Percentiles rank a stretch among this genome's conserved stretches.
Conservation (phyloP, 2,113 vertebrate genomes). For the Hemichromis elongatus region DNA sequence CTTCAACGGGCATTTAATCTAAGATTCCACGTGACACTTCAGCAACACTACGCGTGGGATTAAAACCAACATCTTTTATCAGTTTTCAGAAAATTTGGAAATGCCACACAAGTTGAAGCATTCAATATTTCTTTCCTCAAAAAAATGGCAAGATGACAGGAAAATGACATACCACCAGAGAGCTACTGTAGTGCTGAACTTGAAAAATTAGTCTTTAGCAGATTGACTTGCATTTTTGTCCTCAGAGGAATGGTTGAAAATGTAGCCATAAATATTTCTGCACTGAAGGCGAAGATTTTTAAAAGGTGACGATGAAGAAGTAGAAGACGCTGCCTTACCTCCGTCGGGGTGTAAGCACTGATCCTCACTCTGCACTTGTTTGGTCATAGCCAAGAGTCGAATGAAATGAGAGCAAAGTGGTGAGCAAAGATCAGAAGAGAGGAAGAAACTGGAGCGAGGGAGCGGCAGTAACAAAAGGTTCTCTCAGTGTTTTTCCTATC, state of each 20-base stretch:
- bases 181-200: background rate
- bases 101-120: background rate
- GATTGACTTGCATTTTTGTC: background rate
- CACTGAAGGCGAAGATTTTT: background rate
- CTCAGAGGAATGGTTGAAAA: background rate
- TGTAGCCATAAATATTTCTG: background rate
- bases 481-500: conserved; percentile 49
- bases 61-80: background rate
- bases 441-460: background rate
- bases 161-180: background rate
- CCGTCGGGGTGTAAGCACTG: background rate
- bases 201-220: background rate
- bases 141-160: background rate
- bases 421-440: conserved; percentile 8
- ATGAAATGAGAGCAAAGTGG: conserved; percentile 9
- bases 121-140: background rate
- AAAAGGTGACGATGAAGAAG: background rate
- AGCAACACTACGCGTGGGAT: background rate
- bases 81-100: background rate
- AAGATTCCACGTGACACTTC: background rate
- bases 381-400: conserved; percentile 1
- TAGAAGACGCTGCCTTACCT: conserved; percentile 18
- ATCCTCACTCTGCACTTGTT: conserved; percentile 4
- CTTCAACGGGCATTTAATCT: conserved; percentile 1
- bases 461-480: conserved; percentile 19